phyloP scores from a whole-genome alignment of 1,140 invertebrate genomes.

The Anadara kagoshimensis region DNA sequence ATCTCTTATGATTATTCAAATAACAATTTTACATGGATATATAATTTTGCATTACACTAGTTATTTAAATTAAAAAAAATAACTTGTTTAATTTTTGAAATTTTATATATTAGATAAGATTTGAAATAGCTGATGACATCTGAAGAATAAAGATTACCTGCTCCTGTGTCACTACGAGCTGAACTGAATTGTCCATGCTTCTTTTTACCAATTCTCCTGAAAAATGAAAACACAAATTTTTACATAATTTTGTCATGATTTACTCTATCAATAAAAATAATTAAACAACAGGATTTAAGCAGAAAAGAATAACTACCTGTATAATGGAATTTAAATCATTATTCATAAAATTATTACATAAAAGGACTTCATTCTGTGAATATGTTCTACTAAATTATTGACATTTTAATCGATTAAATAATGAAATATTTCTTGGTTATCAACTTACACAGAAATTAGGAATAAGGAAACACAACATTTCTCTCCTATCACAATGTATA shows the following conservation, averaged over 20 bases:
- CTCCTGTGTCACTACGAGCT: conserved; percentile 62
- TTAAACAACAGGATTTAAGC: no score
- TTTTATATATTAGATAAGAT: background rate
- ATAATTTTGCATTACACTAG: background rate
- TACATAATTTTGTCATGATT: no score
- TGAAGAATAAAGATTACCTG: conserved; percentile 6
- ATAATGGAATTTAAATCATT: no score
- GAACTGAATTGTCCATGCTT: conserved; percentile 54
- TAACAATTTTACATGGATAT: no score
- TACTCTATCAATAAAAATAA: no score
- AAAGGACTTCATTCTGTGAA: no score
- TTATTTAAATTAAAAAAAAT: background rate
- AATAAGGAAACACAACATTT: background rate
- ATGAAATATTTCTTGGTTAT: no score
- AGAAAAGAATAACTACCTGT: no score
- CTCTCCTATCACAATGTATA: background rate
- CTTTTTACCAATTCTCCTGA: conserved; percentile 52
- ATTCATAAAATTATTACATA: no score
- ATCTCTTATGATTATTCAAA: no score
- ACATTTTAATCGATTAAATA: no score
- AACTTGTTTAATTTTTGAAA: background rate
- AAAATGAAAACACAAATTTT: background rate
- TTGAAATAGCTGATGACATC: background rate
- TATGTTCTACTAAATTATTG: no score
- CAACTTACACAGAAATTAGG: background rate